Percentiles rank a stretch among this genome's conserved stretches.
phyloP scores from a whole-genome alignment of 1,140 invertebrate genomes.

The Drosophila tropicalis region DNA sequence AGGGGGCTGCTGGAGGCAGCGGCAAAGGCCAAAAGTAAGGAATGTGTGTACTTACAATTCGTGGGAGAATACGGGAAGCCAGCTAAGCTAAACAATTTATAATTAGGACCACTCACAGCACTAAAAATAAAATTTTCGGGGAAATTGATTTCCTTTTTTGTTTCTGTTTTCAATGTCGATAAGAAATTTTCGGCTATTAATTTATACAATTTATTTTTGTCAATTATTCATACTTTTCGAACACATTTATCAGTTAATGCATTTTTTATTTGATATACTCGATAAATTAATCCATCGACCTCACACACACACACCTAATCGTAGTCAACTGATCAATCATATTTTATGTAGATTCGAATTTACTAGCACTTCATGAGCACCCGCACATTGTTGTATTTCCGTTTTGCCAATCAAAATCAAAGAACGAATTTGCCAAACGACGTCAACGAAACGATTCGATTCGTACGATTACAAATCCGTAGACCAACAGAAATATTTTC shows the following conservation, averaged over 20 bases:
- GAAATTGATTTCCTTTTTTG: neutral
- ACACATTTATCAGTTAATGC: conserved; percentile 26
- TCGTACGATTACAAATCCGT: neutral
- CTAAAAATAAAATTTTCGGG: neutral
- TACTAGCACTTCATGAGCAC: conserved; percentile 3
- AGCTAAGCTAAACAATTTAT: neutral
- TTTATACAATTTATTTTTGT: conserved; percentile 5
- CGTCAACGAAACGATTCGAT: neutral
- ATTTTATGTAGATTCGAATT: conserved; percentile 8
- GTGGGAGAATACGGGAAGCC: neutral
- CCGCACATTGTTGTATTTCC: conserved; percentile 14
- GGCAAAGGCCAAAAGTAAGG: neutral
- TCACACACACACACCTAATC: neutral
- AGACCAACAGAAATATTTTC: neutral
- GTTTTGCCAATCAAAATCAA: conserved; percentile 13
- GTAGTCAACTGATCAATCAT: conserved; percentile 18
- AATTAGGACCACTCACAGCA: conserved; percentile 12
- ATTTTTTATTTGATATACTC: conserved; percentile 21
- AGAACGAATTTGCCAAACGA: conserved; percentile 1
- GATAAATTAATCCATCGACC: neutral
- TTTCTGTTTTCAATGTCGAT: neutral
- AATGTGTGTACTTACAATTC: conserved; percentile 2
- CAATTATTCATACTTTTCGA: conserved; percentile 1
- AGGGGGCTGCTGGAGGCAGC: neutral
- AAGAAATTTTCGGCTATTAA: neutral